A percentile compares a stretch with the other conserved stretches of the same genome.
Evolutionary conservation across 2,888 invertebrate genomes (phyloP).

Genomic region (Sycophila texana): DNA sequence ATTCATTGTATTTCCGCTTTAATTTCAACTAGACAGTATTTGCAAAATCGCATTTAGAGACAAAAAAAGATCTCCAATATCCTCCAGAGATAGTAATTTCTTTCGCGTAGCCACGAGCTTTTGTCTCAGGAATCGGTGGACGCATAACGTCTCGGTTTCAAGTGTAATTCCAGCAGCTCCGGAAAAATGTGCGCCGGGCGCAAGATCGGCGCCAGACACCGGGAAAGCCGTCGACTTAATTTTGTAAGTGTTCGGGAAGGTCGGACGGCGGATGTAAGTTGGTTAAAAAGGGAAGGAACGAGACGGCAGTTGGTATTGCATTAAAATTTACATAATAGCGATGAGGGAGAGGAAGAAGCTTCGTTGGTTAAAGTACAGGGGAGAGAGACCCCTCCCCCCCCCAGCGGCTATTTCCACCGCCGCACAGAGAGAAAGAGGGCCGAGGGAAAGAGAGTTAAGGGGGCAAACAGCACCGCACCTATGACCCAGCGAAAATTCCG

Average conservation of each 20-base stretch:
- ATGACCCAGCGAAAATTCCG: constrained; percentile 21
- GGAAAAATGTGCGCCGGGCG: constrained; percentile 12
- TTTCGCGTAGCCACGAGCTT: neutral
- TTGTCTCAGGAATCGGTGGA: neutral
- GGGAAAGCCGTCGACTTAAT: constrained; percentile 59
- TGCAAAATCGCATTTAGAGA: no score
- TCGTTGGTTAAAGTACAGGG: constrained; percentile 22
- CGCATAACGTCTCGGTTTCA: neutral
- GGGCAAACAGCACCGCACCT: constrained; percentile 10
- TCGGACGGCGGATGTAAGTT: constrained; percentile 56
- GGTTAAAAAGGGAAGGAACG: constrained; percentile 40
- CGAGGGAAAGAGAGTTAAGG: constrained; percentile 22
- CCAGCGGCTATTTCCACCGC: neutral
- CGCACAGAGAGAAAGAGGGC: neutral
- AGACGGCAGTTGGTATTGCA: constrained; percentile 64
- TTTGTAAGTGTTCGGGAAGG: constrained; percentile 65
- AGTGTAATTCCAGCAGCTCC: constrained; percentile 28
- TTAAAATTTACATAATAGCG: constrained; percentile 70
- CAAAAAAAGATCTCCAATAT: no score
- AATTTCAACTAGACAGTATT: no score
- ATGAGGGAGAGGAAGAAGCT: constrained; percentile 56
- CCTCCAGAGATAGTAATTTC: no score
- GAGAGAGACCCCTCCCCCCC: neutral
- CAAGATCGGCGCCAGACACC: constrained; percentile 40
- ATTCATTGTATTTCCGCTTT: no score